These are phyloP conservation scores for Pygmarrhopalites habei DNA, from an alignment of 1,140 invertebrate genomes.

Conservation along the genomic window DNA sequence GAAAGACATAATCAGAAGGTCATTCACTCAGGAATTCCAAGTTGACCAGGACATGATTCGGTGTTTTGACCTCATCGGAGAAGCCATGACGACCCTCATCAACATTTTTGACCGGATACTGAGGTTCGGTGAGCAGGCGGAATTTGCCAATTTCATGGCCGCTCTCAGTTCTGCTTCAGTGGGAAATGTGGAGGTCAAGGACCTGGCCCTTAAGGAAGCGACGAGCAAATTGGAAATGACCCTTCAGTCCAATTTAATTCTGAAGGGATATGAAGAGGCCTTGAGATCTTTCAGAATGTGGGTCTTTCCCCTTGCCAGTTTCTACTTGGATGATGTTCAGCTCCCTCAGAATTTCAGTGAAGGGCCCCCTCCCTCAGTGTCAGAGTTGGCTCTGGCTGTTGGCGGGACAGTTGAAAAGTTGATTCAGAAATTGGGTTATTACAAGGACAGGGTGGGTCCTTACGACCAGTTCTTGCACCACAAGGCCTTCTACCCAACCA, in stretches of 20 bases:
- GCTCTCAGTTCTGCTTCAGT: slow-evolving; percentile 5
- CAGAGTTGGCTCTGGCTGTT: too few relatives aligned
- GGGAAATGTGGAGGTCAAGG: background rate
- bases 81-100: background rate
- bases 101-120: background rate
- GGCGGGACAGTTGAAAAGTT: too few relatives aligned
- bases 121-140: background rate
- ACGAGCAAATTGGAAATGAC: background rate
- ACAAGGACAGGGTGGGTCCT: too few relatives aligned
- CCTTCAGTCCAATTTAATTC: slow-evolving; percentile 11
- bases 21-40: background rate
- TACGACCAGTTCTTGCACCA: too few relatives aligned
- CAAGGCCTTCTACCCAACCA: too few relatives aligned
- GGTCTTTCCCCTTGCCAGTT: slow-evolving; percentile 23
- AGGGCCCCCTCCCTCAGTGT: too few relatives aligned
- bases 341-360: too few relatives aligned
- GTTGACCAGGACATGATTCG: background rate
- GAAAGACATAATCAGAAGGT: background rate
- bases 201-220: background rate
- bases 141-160: slow-evolving; percentile 9
- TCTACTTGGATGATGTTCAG: too few relatives aligned
- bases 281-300: slow-evolving; percentile 8
- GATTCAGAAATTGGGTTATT: too few relatives aligned
- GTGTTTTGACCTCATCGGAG: background rate
- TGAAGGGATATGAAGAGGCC: slow-evolving; percentile 4